These are phyloP conservation scores for Bombyx mandarina DNA, from an alignment of 1,140 invertebrate genomes.

Conservation along the genomic window DNA sequence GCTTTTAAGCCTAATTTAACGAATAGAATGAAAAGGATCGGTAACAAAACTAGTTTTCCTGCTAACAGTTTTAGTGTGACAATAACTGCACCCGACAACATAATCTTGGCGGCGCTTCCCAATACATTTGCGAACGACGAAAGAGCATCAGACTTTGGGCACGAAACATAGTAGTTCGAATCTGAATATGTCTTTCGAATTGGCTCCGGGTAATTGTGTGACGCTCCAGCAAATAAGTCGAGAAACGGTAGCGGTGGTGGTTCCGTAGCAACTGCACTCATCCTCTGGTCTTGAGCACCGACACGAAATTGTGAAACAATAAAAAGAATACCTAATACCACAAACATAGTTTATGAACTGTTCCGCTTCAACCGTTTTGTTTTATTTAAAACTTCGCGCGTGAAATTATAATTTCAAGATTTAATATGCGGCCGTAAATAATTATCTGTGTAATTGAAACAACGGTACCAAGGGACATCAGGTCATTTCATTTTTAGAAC, in stretches of 20 bases:
- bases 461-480: slow-evolving; percentile 27
- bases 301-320: slow-evolving; percentile 22
- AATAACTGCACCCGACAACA: slow-evolving; percentile 51
- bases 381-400: slow-evolving; percentile 53
- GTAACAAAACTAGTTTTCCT: slow-evolving; percentile 50
- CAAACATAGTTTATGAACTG: slow-evolving; percentile 58
- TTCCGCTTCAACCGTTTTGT: slow-evolving; percentile 36
- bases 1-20: slow-evolving; percentile 53
- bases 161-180: slow-evolving; percentile 36
- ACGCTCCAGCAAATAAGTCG: slow-evolving; percentile 51
- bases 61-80: slow-evolving; percentile 47
- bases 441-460: slow-evolving; percentile 30
- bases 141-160: slow-evolving; percentile 47
- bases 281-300: slow-evolving; percentile 41
- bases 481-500: slow-evolving; percentile 19
- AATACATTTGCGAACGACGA: slow-evolving; percentile 50
- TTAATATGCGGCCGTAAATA: slow-evolving; percentile 37
- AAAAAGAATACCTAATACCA: slow-evolving; percentile 42
- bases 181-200: slow-evolving; percentile 49
- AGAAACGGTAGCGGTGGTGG: slow-evolving; percentile 37
- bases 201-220: slow-evolving; percentile 45
- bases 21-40: slow-evolving; percentile 40
- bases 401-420: slow-evolving; percentile 56
- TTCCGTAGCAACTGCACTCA: slow-evolving; percentile 33
- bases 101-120: slow-evolving; percentile 59